Conservation (phyloP, 2,113 vertebrate species). For the Grus americana region DNA sequence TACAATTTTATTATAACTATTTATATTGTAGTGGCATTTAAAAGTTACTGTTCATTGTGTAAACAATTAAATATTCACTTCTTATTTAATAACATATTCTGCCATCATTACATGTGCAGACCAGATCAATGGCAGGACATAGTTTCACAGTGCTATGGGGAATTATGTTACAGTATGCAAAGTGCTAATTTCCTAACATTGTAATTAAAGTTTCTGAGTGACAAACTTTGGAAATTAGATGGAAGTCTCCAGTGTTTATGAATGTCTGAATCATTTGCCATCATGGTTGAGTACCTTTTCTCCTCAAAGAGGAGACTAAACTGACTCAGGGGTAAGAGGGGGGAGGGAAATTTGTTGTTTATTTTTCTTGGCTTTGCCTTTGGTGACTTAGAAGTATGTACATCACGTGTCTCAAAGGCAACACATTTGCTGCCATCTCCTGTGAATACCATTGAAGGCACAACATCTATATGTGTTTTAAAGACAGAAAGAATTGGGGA, state of each 20-base stretch:
- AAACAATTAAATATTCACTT: conserved; percentile 57
- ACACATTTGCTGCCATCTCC: background rate
- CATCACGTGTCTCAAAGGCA: background rate
- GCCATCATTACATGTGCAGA: background rate
- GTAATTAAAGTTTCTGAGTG: conserved; percentile 70
- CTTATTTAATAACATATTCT: conserved; percentile 41
- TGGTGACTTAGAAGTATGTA: background rate
- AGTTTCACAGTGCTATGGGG: conserved; percentile 28
- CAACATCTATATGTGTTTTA: background rate
- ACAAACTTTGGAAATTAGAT: conserved; percentile 66
- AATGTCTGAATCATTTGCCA: conserved; percentile 58
- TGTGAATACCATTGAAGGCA: background rate
- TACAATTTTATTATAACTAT: background rate
- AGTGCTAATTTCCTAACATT: conserved; percentile 64
- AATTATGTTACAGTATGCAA: conserved; percentile 54
- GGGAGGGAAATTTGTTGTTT: background rate
- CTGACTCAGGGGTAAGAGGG: background rate
- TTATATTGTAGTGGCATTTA: background rate
- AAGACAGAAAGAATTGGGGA: background rate
- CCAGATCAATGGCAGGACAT: conserved; percentile 36
- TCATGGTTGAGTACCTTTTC: conserved; percentile 49
- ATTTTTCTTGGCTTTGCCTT: background rate
- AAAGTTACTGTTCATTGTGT: background rate
- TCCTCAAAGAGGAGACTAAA: conserved; percentile 34
- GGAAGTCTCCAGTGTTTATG: conserved; percentile 57